Conservation (phyloP, 2,888 invertebrate species). For the Psylliodes chrysocephalus region DNA sequence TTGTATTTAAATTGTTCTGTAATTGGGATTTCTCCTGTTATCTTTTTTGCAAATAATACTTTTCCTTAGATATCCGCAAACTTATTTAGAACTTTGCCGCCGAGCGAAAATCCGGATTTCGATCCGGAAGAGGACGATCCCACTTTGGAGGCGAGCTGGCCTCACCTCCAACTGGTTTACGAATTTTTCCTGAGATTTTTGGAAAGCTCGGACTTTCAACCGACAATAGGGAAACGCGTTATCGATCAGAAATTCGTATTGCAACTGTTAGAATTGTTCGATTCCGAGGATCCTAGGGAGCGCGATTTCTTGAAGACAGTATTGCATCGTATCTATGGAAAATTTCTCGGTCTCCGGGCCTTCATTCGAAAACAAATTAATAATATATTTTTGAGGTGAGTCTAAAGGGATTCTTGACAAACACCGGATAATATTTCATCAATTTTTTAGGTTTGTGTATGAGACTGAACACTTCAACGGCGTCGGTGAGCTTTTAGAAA, state of each 20-base stretch:
- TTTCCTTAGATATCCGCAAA: slow-evolving; percentile 86
- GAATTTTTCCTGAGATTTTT: slow-evolving; percentile 98
- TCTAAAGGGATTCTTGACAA: not conserved
- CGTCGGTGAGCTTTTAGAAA: slow-evolving; percentile 95
- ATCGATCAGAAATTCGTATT: slow-evolving; percentile 99
- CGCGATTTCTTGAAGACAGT: slow-evolving; percentile 98
- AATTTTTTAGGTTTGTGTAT: slow-evolving; percentile 88
- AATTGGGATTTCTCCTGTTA: too few species aligned
- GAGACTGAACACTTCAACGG: slow-evolving; percentile 99
- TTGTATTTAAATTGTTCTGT: too few species aligned
- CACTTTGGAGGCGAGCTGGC: slow-evolving; percentile 99
- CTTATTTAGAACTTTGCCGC: slow-evolving; percentile 97
- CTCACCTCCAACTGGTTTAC: slow-evolving; percentile 98
- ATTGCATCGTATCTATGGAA: slow-evolving; percentile 96
- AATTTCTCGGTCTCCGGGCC: slow-evolving; percentile 94
- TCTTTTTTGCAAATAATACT: too few species aligned
- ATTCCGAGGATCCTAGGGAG: slow-evolving; percentile 96
- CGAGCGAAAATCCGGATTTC: slow-evolving; percentile 95
- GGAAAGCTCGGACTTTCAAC: slow-evolving; percentile 98
- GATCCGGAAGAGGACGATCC: slow-evolving; percentile 99
- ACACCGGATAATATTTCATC: not conserved
- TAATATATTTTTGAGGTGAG: slow-evolving; percentile 90
- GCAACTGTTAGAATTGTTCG: slow-evolving; percentile 92
- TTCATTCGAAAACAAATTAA: slow-evolving; percentile 98
- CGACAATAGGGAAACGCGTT: slow-evolving; percentile 78